Percentiles rank a stretch among this genome's conserved stretches.
Evolutionary conservation across 2,888 invertebrate genomes (phyloP).

Genomic region (Lepidocyrtinus sp.): DNA sequence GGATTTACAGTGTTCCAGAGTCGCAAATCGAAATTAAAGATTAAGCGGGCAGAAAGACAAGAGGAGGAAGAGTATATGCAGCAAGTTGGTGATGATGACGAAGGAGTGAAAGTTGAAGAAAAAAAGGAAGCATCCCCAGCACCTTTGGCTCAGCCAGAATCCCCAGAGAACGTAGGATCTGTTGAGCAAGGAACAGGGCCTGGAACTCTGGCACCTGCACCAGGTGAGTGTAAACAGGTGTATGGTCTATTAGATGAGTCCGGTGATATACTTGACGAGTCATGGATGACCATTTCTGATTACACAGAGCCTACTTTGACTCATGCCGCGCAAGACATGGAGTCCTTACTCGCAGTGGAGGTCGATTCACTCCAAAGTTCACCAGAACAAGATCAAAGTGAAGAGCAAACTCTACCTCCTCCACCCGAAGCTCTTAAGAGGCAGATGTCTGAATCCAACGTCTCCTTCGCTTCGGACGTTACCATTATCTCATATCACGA

Average conservation of each 20-base stretch:
- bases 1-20: constrained; percentile 50
- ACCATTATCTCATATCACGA: constrained; percentile 47
- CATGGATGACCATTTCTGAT: constrained; percentile 54
- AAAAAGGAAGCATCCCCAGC: not conserved
- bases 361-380: constrained; percentile 39
- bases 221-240: constrained; percentile 38
- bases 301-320: constrained; percentile 59
- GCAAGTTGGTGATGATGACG: constrained; percentile 15
- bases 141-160: constrained; percentile 21
- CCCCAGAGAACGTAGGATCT: constrained; percentile 16
- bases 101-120: not conserved
- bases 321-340: constrained; percentile 59
- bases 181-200: not conserved
- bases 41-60: constrained; percentile 20
- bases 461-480: constrained; percentile 59
- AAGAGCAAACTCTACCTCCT: not conserved
- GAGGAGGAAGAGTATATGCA: constrained; percentile 34
- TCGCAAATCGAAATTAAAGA: constrained; percentile 48
- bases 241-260: constrained; percentile 19
- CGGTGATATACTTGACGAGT: constrained; percentile 42
- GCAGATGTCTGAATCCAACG: constrained; percentile 38
- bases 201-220: not conserved
- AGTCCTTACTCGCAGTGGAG: constrained; percentile 51
- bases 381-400: not conserved
- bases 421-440: not conserved